Evolutionary conservation across 2,113 vertebrate genomes (phyloP).

Genomic region (Caloenas nicobarica): DNA sequence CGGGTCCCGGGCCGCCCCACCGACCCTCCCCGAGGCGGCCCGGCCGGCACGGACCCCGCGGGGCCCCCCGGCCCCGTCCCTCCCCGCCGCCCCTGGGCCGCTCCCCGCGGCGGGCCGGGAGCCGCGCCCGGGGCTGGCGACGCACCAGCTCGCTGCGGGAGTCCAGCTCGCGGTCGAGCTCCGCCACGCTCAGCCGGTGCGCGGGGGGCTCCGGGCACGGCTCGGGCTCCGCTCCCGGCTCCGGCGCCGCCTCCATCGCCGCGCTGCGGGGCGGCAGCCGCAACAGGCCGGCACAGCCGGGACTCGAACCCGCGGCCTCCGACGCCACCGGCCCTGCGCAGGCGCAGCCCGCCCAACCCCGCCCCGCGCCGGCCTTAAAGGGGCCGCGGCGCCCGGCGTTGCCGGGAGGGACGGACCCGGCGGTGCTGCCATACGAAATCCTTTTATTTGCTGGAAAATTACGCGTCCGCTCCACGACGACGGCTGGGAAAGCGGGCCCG

Average conservation of each 20-base stretch:
- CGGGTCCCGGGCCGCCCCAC: too few species aligned
- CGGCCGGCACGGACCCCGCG: neutral
- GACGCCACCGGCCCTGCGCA: neutral
- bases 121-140: neutral
- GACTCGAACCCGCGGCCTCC: rapidly evolving
- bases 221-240: neutral
- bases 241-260: neutral
- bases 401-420: rapidly evolving
- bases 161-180: slow-evolving; percentile 63
- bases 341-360: neutral
- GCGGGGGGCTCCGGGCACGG: neutral
- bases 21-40: too few species aligned
- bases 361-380: neutral
- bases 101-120: neutral
- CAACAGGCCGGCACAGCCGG: neutral
- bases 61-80: neutral
- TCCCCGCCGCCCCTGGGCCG: neutral
- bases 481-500: too few species aligned
- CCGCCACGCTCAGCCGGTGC: slow-evolving; percentile 14
- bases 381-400: neutral
- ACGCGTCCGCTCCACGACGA: neutral
- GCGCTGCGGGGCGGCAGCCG: rapidly evolving
- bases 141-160: slow-evolving; percentile 55
- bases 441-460: neutral
- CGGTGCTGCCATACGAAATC: neutral